A percentile compares a stretch with the other conserved stretches of the same genome.
phyloP scores from a whole-genome alignment of 2,888 invertebrate genomes.

The Smittia sp. region DNA sequence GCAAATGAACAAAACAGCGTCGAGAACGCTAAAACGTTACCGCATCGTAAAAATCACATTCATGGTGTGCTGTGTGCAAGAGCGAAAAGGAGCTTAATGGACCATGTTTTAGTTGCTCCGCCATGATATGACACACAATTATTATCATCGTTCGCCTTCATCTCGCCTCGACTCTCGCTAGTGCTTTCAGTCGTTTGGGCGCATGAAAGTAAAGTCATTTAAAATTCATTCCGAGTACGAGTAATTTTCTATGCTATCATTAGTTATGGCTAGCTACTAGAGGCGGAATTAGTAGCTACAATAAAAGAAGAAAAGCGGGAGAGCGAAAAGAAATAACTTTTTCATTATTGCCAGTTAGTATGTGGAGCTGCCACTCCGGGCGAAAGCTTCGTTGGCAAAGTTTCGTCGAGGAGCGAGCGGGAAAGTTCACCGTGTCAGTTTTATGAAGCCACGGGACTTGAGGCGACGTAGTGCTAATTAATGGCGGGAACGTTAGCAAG shows the following conservation, averaged over 20 bases:
- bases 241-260: conserved; percentile 36
- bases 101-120: neutral
- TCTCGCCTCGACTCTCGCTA: neutral
- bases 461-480: neutral
- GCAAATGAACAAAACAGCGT: neutral
- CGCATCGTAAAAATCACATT: conserved; percentile 39
- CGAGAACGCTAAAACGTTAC: neutral
- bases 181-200: conserved; percentile 10
- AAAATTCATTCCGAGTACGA: conserved; percentile 37
- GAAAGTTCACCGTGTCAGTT: neutral
- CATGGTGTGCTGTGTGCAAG: conserved; percentile 29
- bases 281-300: neutral
- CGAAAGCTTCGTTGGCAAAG: neutral
- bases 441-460: neutral
- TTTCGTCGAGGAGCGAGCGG: neutral
- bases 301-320: neutral
- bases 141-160: neutral
- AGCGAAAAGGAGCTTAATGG: conserved; percentile 33
- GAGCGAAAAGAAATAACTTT: neutral
- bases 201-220: conserved; percentile 31
- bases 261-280: neutral
- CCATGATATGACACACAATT: conserved; percentile 37
- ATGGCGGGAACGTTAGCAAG: neutral
- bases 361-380: neutral
- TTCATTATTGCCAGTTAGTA: neutral